Conservation (phyloP, 2,888 invertebrate genomes). For the Sycophila texana region DNA sequence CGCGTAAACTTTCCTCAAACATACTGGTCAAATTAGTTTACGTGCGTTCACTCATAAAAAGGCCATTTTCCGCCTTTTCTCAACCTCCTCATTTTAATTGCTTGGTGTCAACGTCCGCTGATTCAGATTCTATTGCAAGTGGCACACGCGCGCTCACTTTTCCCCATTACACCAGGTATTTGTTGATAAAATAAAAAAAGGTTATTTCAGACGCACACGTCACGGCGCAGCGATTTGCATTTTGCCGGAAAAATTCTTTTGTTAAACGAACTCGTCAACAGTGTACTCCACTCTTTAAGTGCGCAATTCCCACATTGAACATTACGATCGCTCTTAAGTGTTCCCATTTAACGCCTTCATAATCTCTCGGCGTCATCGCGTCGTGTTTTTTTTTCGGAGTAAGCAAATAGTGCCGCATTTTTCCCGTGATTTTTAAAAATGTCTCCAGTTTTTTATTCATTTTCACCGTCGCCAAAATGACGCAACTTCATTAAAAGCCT, state of each 20-base stretch:
- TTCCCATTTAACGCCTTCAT: constrained; percentile 49
- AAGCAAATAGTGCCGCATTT: neutral
- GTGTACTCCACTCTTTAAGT: neutral
- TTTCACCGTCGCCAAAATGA: no score
- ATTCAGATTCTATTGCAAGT: neutral
- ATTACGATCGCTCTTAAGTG: constrained; percentile 8
- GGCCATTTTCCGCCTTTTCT: no score
- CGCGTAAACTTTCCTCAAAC: no score
- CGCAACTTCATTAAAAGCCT: neutral
- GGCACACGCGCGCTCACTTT: neutral
- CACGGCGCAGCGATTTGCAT: constrained; percentile 17
- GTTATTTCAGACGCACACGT: no score
- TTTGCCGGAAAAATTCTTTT: constrained; percentile 18
- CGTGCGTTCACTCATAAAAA: no score
- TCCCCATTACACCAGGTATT: no score
- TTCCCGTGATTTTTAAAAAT: constrained; percentile 7
- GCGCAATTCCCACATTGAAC: neutral
- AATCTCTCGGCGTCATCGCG: constrained; percentile 30
- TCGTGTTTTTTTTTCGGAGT: no score
- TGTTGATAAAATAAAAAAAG: no score
- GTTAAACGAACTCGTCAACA: neutral
- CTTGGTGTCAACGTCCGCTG: no score
- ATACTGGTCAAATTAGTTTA: no score
- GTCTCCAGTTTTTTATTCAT: no score
- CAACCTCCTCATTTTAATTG: no score